Percentiles rank a stretch among this genome's conserved stretches.
Evolutionary conservation across 2,888 invertebrate genomes (phyloP).

Genomic region (Phorcus lineatus): DNA sequence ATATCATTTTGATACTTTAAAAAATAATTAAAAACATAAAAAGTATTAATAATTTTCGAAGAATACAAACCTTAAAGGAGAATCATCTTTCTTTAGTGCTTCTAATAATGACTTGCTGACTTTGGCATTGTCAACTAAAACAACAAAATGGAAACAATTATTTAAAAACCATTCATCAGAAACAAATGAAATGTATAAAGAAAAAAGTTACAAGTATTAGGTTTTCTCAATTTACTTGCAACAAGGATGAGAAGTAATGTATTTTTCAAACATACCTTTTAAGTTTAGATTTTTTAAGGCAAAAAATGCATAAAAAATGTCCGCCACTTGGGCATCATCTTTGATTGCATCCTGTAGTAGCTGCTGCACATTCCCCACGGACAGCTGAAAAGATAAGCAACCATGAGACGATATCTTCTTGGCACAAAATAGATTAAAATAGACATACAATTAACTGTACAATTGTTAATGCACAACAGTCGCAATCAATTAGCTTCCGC

Average conservation of each 20-base stretch:
- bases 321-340: slow-evolving; percentile 80
- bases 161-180: neutral
- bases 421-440: no score
- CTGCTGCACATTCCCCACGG: slow-evolving; percentile 61
- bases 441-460: no score
- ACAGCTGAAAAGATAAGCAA: slow-evolving; percentile 49
- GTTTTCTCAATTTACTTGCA: no score
- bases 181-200: neutral
- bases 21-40: no score
- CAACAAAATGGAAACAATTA: neutral
- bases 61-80: slow-evolving; percentile 62
- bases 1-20: no score
- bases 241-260: no score
- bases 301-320: slow-evolving; percentile 84
- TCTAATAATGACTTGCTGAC: slow-evolving; percentile 85
- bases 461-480: no score
- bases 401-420: neutral
- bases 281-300: slow-evolving; percentile 83
- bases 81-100: slow-evolving; percentile 85
- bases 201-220: no score
- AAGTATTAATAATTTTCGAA: neutral
- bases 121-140: slow-evolving; percentile 78
- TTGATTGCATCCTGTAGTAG: slow-evolving; percentile 81
- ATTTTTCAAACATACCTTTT: slow-evolving; percentile 64
- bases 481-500: no score